Percentiles rank a stretch among this genome's conserved stretches.
Evolutionary conservation across 2,797 vertebrate species (phyloP).

Genomic region (Sus cebifrons): DNA sequence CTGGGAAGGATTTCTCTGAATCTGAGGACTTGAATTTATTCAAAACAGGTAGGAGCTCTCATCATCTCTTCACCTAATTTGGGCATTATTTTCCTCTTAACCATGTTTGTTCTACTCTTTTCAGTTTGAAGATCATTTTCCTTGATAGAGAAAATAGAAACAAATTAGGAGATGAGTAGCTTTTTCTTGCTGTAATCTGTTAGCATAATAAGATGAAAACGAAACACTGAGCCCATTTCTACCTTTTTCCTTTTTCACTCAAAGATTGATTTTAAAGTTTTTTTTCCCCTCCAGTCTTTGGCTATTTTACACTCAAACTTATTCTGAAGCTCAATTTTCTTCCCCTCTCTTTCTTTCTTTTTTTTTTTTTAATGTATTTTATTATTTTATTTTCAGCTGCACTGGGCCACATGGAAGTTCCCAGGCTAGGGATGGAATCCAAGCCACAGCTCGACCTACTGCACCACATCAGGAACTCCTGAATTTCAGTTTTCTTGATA

Average conservation of each 20-base stretch:
- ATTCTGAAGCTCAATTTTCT: conserved; percentile 14
- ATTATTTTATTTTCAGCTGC: no score
- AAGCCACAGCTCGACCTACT: no score
- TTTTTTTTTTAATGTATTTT: not conserved
- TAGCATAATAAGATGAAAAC: conserved; percentile 67
- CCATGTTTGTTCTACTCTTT: conserved; percentile 72
- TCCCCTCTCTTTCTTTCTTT: conserved; percentile 3
- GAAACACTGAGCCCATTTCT: conserved; percentile 21
- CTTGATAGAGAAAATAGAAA: conserved; percentile 75
- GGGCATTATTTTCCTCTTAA: conserved; percentile 76
- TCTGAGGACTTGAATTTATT: conserved; percentile 63
- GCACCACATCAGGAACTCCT: not conserved
- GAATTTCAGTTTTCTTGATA: not conserved
- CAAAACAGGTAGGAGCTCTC: conserved; percentile 59
- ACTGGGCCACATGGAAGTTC: no score
- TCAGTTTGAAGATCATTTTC: conserved; percentile 76
- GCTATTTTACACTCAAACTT: conserved; percentile 16
- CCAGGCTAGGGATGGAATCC: no score
- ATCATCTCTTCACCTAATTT: conserved; percentile 73
- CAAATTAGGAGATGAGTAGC: conserved; percentile 75
- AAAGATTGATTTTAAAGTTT: conserved; percentile 6
- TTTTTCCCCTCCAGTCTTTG: not conserved
- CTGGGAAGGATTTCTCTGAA: conserved; percentile 45
- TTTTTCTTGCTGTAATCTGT: conserved; percentile 66
- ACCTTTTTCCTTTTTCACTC: conserved; percentile 14